These are phyloP conservation scores for Poeciliopsis turneri DNA, from an alignment of 2,797 vertebrate species.

Conservation along the genomic window DNA sequence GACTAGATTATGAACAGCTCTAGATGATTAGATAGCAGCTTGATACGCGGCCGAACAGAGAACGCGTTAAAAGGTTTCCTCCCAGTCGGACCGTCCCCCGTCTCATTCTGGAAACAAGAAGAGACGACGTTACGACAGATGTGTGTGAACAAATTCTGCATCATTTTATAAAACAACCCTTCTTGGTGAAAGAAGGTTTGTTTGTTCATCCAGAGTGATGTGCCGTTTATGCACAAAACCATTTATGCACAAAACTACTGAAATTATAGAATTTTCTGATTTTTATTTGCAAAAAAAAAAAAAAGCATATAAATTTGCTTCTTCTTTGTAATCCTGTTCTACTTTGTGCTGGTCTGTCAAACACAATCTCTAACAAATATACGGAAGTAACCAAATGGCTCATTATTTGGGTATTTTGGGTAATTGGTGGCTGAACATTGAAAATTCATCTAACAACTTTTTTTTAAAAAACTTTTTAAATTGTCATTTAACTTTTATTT, in stretches of 20 bases:
- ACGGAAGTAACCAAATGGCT: neutral
- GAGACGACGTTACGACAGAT: neutral
- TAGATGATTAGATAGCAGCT: conserved; percentile 18
- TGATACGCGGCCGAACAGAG: conserved; percentile 1
- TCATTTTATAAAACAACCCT: neutral
- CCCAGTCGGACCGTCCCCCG: neutral
- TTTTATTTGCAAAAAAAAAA: neutral
- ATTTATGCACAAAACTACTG: neutral
- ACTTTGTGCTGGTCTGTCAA: neutral
- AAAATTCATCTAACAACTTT: neutral
- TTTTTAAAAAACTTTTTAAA: neutral
- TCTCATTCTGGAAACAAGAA: neutral
- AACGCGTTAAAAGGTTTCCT: conserved; percentile 2
- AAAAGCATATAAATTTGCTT: neutral
- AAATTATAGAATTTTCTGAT: too few relatives aligned
- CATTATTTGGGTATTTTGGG: neutral
- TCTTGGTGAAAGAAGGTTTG: neutral
- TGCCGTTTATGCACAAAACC: neutral
- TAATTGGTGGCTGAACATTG: neutral
- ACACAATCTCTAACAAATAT: neutral
- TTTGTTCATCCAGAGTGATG: neutral
- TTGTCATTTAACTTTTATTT: neutral
- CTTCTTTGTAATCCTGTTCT: neutral
- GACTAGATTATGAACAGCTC: conserved; percentile 35
- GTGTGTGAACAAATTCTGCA: neutral